Evolutionary conservation across 2,797 vertebrate genomes (phyloP), one percentile per base, ranked within the genome.

Genomic region (Hypotaenidia okinawae): DNA sequence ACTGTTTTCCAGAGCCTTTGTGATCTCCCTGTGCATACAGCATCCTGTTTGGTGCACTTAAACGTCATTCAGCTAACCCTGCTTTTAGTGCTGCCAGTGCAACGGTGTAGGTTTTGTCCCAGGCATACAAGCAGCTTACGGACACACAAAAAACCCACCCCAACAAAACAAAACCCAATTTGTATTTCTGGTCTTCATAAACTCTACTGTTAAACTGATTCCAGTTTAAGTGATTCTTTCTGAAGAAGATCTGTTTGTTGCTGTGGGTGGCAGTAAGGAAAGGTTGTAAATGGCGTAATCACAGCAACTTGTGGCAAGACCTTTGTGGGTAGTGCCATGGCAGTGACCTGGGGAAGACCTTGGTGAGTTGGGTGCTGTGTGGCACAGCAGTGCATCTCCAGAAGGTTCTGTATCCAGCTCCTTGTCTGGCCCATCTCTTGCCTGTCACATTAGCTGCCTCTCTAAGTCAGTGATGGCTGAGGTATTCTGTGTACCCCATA

Each of bases 41-140:
- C 43, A 69, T 73, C 62, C 77, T 51, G 12, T 51, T 62, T 9
- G 13, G 27, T 13, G 28, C 0, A 0, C 47, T 89, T 43, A 64
- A 41, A n/a, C 0, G 0, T 54, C 52, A 16, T 15, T 47, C 6
- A 0, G 2, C 72, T 14, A 16, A 16, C 15, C 16, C 54, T 39
- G 43, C 41, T 28, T 51, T 37, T 43, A 51, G 28, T 47, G 81
- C 45, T 79, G n/a, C 83, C 11, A 2, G 47, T 25, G 27, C 39
- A 33, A 69, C 27, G 39, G 6, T 3, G 0, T 10, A 23, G 23
- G 9, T 28, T 78, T 84, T 66, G 33, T 59, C 47, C n/a, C 47
- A 23, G 32, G 27, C 37, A 37, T 66, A 27, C 45, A 58, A 22
- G 4, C 27, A 83, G 27, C 15, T 59, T 17, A 11, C 0, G 18